Base-by-base conservation (phyloP, 2,113 vertebrate genomes). In the Callipepla californica region DNA sequence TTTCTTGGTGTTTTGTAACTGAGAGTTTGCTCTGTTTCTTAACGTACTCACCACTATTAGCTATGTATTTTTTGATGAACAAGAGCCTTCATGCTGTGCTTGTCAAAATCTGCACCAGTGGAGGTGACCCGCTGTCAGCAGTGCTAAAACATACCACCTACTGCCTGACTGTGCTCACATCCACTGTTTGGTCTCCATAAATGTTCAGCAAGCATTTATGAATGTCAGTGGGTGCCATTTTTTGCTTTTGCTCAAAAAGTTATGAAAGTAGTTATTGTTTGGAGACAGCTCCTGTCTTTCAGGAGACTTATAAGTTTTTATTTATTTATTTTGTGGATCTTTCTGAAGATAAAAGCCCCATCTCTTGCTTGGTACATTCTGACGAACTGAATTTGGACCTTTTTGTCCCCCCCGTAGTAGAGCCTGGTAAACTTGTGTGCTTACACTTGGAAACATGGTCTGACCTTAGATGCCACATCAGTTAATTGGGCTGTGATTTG, bases 311-410 rank as follows among this genome's bases (percentile, higher is more conserved):
- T 61, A 18, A 28, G 47, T 11, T 10, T 47, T 11, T 30, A 12
- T 22, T 42, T 17, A 5, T 8, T 8, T 3, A 32, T 47, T 25
- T 47, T 20, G 28, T 66, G 4, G 17, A 72, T 61, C 23, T 65
- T 2, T 65, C 3, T 80, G 42, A 66, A 76, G 48, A 69, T 22
- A 25, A 80, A 83, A 82, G 13, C 17, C 5, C 50, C 9, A 48
- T 65, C 4, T 5, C 15, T 74, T 70, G 28, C 47, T 84, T 1
- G 1, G 23, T 59, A 14, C 18, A 17, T 7, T 66, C 34, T 15
- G 7, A 61, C 18, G 0, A 3, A 8, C 58, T 34, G 3, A n/a
- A 7, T 8, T 3, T 57, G 15, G 28, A 59, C 18, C 13, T 5
- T 32, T 58, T 36, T 59, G 12, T 59, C 6, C 1, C 36, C 36